These are phyloP conservation scores for Larimichthys polyactis DNA, from an alignment of 2,113 vertebrate genomes.

Conservation along the genomic window DNA sequence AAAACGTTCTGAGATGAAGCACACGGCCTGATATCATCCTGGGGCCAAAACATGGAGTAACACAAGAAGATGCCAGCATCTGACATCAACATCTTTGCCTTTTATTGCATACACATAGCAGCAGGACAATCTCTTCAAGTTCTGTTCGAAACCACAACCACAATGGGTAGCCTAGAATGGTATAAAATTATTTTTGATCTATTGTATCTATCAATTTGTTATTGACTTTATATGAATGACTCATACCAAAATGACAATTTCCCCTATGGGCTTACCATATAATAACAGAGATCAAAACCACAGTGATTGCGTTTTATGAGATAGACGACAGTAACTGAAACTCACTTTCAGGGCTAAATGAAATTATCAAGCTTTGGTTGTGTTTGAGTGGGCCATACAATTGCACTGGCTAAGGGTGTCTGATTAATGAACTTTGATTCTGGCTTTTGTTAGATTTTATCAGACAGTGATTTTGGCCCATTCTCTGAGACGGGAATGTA, in stretches of 20 bases:
- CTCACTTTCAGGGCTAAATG: slow-evolving; percentile 43
- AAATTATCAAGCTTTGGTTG: slow-evolving; percentile 47
- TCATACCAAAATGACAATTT: slow-evolving; percentile 26
- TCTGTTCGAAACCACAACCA: slow-evolving; percentile 8
- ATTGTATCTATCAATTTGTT: slow-evolving; percentile 55
- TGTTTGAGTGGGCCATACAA: slow-evolving; percentile 32
- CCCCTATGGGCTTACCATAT: not conserved
- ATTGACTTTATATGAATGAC: slow-evolving; percentile 59
- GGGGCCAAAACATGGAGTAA: not conserved
- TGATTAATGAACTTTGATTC: slow-evolving; percentile 49
- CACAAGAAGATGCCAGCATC: not conserved
- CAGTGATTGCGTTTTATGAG: slow-evolving; percentile 3
- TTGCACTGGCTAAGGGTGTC: slow-evolving; percentile 28
- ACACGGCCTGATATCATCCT: slow-evolving; percentile 11
- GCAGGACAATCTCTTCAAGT: not conserved
- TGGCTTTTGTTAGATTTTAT: slow-evolving; percentile 52
- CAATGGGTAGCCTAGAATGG: slow-evolving; percentile 32
- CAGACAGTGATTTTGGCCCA: slow-evolving; percentile 46
- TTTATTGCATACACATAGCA: not conserved
- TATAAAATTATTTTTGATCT: slow-evolving; percentile 57
- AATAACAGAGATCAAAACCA: slow-evolving; percentile 29
- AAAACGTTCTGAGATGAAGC: slow-evolving; percentile 34
- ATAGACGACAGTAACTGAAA: slow-evolving; percentile 17
- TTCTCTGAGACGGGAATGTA: slow-evolving; percentile 47
- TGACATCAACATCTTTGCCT: not conserved